These are phyloP conservation scores for Moxostoma hubbsi DNA, from an alignment of 2,797 vertebrate species.

Conservation along the genomic window DNA sequence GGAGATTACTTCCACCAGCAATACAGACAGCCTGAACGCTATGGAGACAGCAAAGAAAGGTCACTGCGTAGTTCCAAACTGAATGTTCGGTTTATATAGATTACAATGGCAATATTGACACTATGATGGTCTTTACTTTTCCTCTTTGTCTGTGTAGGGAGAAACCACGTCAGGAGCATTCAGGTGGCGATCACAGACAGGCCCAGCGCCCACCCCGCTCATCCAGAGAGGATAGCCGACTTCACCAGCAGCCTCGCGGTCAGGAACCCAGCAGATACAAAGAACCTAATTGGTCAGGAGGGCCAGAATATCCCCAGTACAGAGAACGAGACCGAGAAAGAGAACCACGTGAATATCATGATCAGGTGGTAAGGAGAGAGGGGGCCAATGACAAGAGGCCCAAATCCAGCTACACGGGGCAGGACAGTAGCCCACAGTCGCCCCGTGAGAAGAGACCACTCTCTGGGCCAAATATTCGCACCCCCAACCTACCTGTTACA, in stretches of 20 bases:
- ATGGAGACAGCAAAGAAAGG: slow-evolving; percentile 66
- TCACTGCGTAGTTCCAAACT: background rate
- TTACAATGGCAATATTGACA: background rate
- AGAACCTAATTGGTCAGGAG: slow-evolving; percentile 61
- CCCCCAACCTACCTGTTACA: slow-evolving; percentile 79
- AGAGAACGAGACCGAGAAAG: slow-evolving; percentile 72
- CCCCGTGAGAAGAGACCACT: slow-evolving; percentile 90
- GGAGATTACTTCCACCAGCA: slow-evolving; percentile 73
- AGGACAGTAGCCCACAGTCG: slow-evolving; percentile 78
- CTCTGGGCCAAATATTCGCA: slow-evolving; percentile 87
- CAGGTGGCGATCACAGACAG: slow-evolving; percentile 57
- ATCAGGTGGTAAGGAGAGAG: slow-evolving; percentile 71
- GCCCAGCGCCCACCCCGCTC: slow-evolving; percentile 54
- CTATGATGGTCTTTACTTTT: background rate
- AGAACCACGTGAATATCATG: slow-evolving; percentile 63
- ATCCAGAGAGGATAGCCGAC: slow-evolving; percentile 67
- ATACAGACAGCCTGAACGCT: slow-evolving; percentile 66
- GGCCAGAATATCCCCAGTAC: slow-evolving; percentile 72
- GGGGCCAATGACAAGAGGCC: slow-evolving; percentile 81
- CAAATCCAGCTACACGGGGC: slow-evolving; percentile 81
- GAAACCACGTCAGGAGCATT: slow-evolving; percentile 63
- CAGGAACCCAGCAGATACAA: slow-evolving; percentile 77
- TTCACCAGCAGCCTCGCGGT: slow-evolving; percentile 82
- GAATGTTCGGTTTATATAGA: background rate
- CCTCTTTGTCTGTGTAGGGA: slow-evolving; percentile 59